These are phyloP conservation scores for Pedicia rivosa DNA, from an alignment of 2,888 invertebrate genomes.

Conservation along the genomic window DNA sequence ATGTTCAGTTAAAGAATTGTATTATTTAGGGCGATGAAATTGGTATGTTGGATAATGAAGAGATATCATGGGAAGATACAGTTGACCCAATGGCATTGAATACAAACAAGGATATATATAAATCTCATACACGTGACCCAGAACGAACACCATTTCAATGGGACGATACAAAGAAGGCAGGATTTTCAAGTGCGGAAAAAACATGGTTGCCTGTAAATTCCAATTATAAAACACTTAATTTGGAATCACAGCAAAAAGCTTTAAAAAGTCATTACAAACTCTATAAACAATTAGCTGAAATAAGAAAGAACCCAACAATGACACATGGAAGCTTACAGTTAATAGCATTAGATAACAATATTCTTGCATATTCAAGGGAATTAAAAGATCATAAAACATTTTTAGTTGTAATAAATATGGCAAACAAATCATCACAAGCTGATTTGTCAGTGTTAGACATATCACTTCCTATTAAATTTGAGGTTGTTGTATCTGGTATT, in stretches of 20 bases:
- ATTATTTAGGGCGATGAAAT: constrained; percentile 45
- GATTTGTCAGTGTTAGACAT: no score
- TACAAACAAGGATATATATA: constrained; percentile 41
- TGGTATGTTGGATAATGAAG: constrained; percentile 39
- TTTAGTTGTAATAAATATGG: no score
- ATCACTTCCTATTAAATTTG: no score
- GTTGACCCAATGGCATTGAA: constrained; percentile 40
- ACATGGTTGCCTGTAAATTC: constrained; percentile 31
- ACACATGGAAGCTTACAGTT: no score
- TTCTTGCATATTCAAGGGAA: no score
- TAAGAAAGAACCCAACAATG: constrained; percentile 29
- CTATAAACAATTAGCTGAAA: constrained; percentile 35
- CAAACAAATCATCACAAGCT: no score
- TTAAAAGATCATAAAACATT: no score
- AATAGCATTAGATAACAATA: no score
- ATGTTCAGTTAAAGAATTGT: constrained; percentile 2
- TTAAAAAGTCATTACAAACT: constrained; percentile 39
- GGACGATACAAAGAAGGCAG: constrained; percentile 32
- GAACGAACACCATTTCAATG: constrained; percentile 46
- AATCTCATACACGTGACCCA: constrained; percentile 33
- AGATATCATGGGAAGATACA: constrained; percentile 33
- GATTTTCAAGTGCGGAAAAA: neutral
- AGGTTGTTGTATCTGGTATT: no score
- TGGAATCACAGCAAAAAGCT: constrained; percentile 31
- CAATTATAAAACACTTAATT: constrained; percentile 41